These are phyloP conservation scores for Dusona sp. DNA, from an alignment of 2,888 invertebrate genomes.

Conservation along the genomic window DNA sequence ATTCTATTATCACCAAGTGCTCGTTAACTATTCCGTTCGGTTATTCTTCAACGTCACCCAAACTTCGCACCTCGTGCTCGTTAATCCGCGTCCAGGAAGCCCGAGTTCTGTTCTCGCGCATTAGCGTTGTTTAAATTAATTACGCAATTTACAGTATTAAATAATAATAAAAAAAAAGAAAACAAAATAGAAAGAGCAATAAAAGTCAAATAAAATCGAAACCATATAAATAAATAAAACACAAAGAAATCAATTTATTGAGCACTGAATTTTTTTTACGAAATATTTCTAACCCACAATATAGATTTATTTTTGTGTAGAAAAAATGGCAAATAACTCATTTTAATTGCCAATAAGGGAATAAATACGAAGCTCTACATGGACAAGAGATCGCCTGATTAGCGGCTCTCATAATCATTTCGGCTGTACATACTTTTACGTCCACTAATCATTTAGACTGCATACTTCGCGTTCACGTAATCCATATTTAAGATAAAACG, in stretches of 20 bases:
- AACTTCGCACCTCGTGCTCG: conserved; percentile 12
- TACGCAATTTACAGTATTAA: background rate
- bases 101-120: conserved; percentile 7
- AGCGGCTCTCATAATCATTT: background rate
- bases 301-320: no score
- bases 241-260: background rate
- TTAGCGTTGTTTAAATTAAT: background rate
- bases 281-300: no score
- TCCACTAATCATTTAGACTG: background rate
- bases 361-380: background rate
- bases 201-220: background rate
- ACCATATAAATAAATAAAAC: background rate
- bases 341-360: background rate
- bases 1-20: conserved; percentile 40
- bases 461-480: background rate
- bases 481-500: background rate
- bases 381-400: background rate
- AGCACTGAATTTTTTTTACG: background rate
- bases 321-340: background rate
- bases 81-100: conserved; percentile 25
- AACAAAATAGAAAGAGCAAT: background rate
- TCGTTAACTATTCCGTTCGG: conserved; percentile 42
- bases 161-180: background rate
- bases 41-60: conserved; percentile 56
- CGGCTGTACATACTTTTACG: background rate